These are phyloP conservation scores for Eptesicus fuscus DNA, from an alignment of 2,113 vertebrate genomes.

Conservation along the genomic window DNA sequence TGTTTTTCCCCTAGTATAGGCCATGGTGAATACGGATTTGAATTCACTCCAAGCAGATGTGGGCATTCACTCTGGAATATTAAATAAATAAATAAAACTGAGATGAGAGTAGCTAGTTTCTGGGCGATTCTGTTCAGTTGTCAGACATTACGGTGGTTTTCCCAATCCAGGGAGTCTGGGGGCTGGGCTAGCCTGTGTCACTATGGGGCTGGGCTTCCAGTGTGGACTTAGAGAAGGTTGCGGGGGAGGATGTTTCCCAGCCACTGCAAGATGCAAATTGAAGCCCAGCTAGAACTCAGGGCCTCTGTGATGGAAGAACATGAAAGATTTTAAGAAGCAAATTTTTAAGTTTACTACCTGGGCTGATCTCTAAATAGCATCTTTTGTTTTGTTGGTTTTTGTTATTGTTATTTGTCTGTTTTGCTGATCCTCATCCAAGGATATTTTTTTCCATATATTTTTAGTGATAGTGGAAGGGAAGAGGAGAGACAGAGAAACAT, in stretches of 20 bases:
- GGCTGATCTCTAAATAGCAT: constrained; percentile 59
- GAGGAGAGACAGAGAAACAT: too few relatives aligned
- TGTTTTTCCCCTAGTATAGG: not conserved
- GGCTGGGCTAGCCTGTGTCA: not conserved
- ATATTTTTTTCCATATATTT: too few relatives aligned
- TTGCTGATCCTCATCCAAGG: too few relatives aligned
- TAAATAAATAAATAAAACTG: not conserved
- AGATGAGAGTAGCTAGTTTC: too few relatives aligned
- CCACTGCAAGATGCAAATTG: not conserved
- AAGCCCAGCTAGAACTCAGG: constrained; percentile 35
- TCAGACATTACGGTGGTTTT: not conserved
- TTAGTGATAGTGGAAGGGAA: too few relatives aligned
- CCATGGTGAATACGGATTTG: accelerated
- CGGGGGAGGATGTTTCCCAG: not conserved
- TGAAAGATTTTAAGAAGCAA: constrained; percentile 35
- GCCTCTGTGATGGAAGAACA: not conserved
- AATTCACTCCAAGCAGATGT: accelerated
- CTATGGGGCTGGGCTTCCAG: not conserved
- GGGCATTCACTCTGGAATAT: not conserved
- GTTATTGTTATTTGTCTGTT: not conserved
- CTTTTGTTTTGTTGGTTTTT: constrained; percentile 11
- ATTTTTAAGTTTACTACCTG: constrained; percentile 70
- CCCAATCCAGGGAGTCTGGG: not conserved
- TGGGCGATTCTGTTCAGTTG: not conserved
- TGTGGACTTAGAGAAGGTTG: not conserved